Percentiles rank a stretch among this genome's conserved stretches.
Evolutionary conservation across 1,140 invertebrate genomes (phyloP).

Genomic region (Drosophila ironensis): DNA sequence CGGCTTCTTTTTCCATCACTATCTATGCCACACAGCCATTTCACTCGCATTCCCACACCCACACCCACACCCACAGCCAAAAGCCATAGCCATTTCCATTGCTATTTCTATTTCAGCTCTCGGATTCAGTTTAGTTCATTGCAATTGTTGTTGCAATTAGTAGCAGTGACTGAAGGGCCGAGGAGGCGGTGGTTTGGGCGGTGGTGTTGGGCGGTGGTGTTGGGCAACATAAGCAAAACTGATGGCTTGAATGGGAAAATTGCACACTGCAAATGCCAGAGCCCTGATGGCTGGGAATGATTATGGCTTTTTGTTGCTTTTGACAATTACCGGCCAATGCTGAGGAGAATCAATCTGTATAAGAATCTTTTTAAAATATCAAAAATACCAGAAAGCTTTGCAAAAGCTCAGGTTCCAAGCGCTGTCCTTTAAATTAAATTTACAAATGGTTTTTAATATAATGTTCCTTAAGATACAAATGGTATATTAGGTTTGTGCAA

Average conservation of each 20-base stretch:
- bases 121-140: conserved; percentile 72
- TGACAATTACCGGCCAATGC: conserved; percentile 64
- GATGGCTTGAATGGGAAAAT: conserved; percentile 71
- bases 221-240: conserved; percentile 50
- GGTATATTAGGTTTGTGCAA: too few relatives aligned
- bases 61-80: background rate
- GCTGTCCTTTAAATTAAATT: too few relatives aligned
- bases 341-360: conserved; percentile 41
- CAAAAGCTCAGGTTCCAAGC: too few relatives aligned
- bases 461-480: too few relatives aligned
- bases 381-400: conserved; percentile 51
- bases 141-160: conserved; percentile 78
- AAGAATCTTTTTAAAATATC: too few relatives aligned
- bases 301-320: conserved; percentile 28
- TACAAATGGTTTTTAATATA: too few relatives aligned
- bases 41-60: background rate
- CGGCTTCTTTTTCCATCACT: conserved; percentile 9
- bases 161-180: conserved; percentile 52
- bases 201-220: too few relatives aligned
- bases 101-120: conserved; percentile 27
- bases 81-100: too few relatives aligned
- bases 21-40: too few relatives aligned
- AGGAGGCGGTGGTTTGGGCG: too few relatives aligned
- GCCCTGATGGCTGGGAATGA: background rate
- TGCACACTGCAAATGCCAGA: conserved; percentile 28